Evolutionary conservation across 2,797 vertebrate genomes (phyloP).

Genomic region (Sebastes steindachneri): DNA sequence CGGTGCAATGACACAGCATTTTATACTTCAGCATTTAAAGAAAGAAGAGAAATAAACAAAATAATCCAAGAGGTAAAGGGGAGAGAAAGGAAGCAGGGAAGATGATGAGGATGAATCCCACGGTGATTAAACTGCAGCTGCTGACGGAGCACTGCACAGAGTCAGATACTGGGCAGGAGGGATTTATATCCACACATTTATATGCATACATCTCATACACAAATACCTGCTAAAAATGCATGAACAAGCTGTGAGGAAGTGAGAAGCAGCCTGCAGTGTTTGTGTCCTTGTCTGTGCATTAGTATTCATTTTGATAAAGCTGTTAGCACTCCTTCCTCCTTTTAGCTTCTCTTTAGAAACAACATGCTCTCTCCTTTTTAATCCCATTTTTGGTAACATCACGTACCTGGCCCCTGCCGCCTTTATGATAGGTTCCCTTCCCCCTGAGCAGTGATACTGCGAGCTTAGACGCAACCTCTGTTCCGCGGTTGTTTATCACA

Average conservation of each 20-base stretch:
- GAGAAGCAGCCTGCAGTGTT: neutral
- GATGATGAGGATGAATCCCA: conserved; percentile 3
- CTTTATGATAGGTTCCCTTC: neutral
- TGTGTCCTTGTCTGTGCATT: neutral
- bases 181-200: neutral
- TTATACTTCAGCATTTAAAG: neutral
- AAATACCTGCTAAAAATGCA: neutral
- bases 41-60: neutral
- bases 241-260: neutral
- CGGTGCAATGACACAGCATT: conserved; percentile 32
- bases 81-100: neutral
- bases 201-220: neutral
- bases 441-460: neutral
- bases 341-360: conserved; percentile 36
- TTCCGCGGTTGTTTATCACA: neutral
- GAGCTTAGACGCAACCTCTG: neutral
- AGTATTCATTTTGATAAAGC: neutral
- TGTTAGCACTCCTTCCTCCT: conserved; percentile 17
- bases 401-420: neutral
- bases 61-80: neutral
- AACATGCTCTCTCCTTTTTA: neutral
- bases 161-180: neutral
- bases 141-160: conserved; percentile 1
- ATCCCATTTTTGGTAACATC: neutral
- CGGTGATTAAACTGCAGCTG: neutral